Conservation (phyloP, 2,888 invertebrate genomes). For the Merodon equestris region DNA sequence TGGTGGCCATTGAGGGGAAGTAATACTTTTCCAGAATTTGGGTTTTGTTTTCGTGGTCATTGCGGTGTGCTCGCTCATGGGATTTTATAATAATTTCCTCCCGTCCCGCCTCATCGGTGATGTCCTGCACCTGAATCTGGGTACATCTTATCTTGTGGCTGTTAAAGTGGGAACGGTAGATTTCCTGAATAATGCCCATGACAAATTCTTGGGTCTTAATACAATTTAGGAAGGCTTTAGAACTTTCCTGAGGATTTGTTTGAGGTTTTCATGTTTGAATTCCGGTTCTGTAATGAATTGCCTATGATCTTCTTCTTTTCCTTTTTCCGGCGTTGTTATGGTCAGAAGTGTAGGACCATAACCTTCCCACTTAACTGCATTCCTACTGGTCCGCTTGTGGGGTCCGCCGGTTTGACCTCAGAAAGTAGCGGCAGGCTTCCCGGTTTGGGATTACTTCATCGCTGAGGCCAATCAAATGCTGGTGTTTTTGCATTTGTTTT, state of each 20-base stretch:
- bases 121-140: constrained; percentile 27
- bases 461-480: constrained; percentile 5
- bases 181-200: constrained; percentile 47
- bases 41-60: constrained; percentile 43
- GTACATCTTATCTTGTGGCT: constrained; percentile 36
- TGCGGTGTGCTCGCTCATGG: constrained; percentile 55
- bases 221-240: too few species aligned
- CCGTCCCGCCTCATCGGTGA: constrained; percentile 20
- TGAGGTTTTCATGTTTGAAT: too few species aligned
- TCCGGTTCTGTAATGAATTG: too few species aligned
- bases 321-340: constrained; percentile 27
- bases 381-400: too few species aligned
- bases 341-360: too few species aligned
- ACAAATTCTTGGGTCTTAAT: constrained; percentile 34
- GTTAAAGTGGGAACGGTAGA: too few species aligned
- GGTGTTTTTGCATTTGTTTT: constrained; percentile 13
- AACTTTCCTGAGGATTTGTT: too few species aligned
- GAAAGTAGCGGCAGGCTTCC: too few species aligned
- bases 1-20: constrained; percentile 47
- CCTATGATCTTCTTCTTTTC: constrained; percentile 11
- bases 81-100: constrained; percentile 21
- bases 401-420: too few species aligned
- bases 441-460: background rate
- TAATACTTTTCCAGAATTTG: constrained; percentile 53
- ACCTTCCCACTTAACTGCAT: too few species aligned